Base-by-base conservation (phyloP, 2,888 invertebrate species). In the Brachyptera putata region DNA sequence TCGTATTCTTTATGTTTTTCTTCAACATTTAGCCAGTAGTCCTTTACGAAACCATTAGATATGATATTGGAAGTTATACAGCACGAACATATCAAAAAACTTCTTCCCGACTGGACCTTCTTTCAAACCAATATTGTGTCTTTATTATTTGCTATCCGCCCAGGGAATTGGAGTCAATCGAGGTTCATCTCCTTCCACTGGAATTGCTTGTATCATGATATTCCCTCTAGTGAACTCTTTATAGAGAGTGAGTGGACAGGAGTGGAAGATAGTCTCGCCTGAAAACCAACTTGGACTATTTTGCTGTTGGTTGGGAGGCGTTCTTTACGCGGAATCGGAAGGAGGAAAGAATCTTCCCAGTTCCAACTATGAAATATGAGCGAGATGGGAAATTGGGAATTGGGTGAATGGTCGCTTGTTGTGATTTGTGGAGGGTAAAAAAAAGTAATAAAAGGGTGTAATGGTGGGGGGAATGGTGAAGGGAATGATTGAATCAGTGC, bases 351-450 rank as follows among this genome's bases (percentile, higher is more conserved):
- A 34, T 34, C n/a, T n/a, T n/a, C n/a, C n/a, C 11, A 9, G 53
- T 21, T 36, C 21, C 34, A 53, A 36, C 53, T 53, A 53, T 53
- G 53, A 53, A 53, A 36, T 53, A 53, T 30, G 53, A 53, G 21
- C 53, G 34, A 34, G 53, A 34, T 53, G 53, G 53, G 53, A 53
- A 53, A 53, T 53, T 36, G 53, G 53, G 53, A 53, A 36, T 53
- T 53, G 53, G 53, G 53, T 53, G 53, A 53, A 53, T 53, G 36
- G 49, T 26, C 49, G 49, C 36, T 34, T 53, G 53, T 53, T 53
- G 53, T 30, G 53, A 53, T 53, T 18, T 53, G 53, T 30, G 34
- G 53, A 13, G 46, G 11, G 30, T 5, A 30, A 5, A 24, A 22
- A 21, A 18, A 46, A 21, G 46, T 1, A 22, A 24, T 22, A 46